Base-by-base conservation (phyloP, 1,140 invertebrate species). In the Periplaneta americana region DNA sequence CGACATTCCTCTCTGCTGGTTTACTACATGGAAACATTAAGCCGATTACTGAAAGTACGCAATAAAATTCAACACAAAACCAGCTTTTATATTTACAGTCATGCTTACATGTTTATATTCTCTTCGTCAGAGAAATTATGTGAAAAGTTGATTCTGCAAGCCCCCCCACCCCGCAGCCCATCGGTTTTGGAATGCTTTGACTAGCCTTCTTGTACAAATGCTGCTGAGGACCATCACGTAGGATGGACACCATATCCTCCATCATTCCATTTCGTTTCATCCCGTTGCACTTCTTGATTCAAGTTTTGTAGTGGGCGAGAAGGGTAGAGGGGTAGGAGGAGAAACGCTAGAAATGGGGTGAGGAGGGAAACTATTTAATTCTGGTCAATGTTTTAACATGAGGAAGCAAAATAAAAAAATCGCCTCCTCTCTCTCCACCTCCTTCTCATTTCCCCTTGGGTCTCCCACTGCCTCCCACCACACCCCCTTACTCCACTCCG, bases 381-480 rank as follows among this genome's bases (percentile, higher is more conserved):
- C 79, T 80, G 79, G 79, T 80, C 79, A 80, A 80, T 80, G 66
- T 80, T 80, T 80, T 80, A 80, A 80, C 79, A 80, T 80, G 79
- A 74, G 79, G 79, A 80, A 74, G 48, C 34, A 74, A 78, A 78
- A 78, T 78, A 78, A 78, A 78, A 77, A 77, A 80, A 80, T 74
- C 79, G 79, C 48, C 48, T 74, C 1, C 36, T 33, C 79, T 39
- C 79, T 33, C 28, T 1, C 79, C 48, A 80, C 66, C 79, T 48
- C 77, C 35, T 78, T 78, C 39, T 48, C 77, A 78, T 36, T 37
- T 48, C 34, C 39, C 34, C 33, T 48, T 32, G 77, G 34, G 77
- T 77, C 75, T 77, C 79, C 48, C 77, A 34, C 36, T 34, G n/a
- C 36, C 33, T 79, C 31, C 28, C 36, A 34, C 36, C 77, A 39